Evolutionary conservation across 2,888 invertebrate genomes (phyloP).

Genomic region (Lithophane leautieri): DNA sequence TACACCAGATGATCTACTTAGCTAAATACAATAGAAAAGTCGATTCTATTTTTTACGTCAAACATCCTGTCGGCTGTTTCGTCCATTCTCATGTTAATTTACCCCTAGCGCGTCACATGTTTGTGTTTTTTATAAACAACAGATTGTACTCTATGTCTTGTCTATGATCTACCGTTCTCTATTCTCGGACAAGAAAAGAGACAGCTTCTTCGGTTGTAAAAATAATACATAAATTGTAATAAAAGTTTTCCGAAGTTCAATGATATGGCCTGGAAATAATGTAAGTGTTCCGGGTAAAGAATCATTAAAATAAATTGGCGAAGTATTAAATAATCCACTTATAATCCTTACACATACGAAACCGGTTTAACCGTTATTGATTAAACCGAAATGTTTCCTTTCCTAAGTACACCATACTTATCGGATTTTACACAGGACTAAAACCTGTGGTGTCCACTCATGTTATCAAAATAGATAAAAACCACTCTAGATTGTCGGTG

Average conservation of each 20-base stretch:
- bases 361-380: constrained; percentile 64
- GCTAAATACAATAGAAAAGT: constrained; percentile 45
- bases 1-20: constrained; percentile 34
- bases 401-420: constrained; percentile 62
- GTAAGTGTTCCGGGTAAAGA: constrained; percentile 36
- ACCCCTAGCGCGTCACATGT: constrained; percentile 71
- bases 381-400: constrained; percentile 62
- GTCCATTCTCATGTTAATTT: constrained; percentile 76
- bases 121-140: constrained; percentile 55
- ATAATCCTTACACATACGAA: constrained; percentile 41
- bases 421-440: constrained; percentile 72
- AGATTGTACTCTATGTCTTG: constrained; percentile 45
- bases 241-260: constrained; percentile 28
- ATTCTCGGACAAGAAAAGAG: constrained; percentile 15
- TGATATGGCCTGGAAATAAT: constrained; percentile 46
- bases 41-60: constrained; percentile 69
- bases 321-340: constrained; percentile 57
- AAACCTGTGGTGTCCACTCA: constrained; percentile 75
- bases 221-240: background rate
- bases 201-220: background rate
- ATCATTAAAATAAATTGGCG: constrained; percentile 61
- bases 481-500: constrained; percentile 80
- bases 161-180: constrained; percentile 26
- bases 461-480: constrained; percentile 81
- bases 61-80: constrained; percentile 74